A percentile compares a stretch with the other conserved stretches of the same genome.
Evolutionary conservation across 2,797 vertebrate genomes (phyloP).

Genomic region (Varecia variegata): DNA sequence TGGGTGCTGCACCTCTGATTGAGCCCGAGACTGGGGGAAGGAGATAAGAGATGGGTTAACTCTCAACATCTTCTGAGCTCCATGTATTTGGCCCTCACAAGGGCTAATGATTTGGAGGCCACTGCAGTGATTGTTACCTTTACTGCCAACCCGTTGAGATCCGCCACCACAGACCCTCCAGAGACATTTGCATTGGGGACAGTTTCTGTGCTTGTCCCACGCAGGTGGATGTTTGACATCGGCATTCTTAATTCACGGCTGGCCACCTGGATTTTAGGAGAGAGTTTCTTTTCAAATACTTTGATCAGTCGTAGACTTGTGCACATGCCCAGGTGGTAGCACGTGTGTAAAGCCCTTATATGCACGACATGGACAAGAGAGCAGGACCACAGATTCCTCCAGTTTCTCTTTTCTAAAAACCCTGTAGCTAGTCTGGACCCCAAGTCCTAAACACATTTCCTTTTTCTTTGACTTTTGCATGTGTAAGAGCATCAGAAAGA

Average conservation of each 20-base stretch:
- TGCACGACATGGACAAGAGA: rapidly evolving
- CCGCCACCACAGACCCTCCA: slow-evolving; percentile 61
- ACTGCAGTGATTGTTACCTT: slow-evolving; percentile 54
- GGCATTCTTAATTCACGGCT: slow-evolving; percentile 76
- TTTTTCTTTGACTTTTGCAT: neutral
- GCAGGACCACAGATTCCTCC: neutral
- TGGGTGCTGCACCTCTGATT: rapidly evolving
- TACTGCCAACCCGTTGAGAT: slow-evolving; percentile 76
- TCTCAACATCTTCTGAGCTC: neutral
- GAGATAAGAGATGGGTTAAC: neutral
- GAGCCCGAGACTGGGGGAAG: neutral
- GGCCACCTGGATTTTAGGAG: slow-evolving; percentile 68
- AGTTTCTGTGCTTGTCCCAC: slow-evolving; percentile 72
- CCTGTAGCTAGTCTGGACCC: neutral
- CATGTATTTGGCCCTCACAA: rapidly evolving
- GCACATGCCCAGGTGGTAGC: neutral
- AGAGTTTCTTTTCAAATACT: neutral
- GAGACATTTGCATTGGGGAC: slow-evolving; percentile 65
- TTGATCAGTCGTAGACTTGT: neutral
- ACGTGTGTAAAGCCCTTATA: rapidly evolving
- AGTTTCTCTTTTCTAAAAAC: neutral
- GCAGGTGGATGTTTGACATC: slow-evolving; percentile 69
- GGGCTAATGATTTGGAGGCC: rapidly evolving
- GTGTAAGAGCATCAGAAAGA: neutral
- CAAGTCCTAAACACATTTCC: neutral